A percentile compares a stretch with the other conserved stretches of the same genome.
Conservation (phyloP, 1,140 invertebrate genomes). For the Telenomus remus region DNA sequence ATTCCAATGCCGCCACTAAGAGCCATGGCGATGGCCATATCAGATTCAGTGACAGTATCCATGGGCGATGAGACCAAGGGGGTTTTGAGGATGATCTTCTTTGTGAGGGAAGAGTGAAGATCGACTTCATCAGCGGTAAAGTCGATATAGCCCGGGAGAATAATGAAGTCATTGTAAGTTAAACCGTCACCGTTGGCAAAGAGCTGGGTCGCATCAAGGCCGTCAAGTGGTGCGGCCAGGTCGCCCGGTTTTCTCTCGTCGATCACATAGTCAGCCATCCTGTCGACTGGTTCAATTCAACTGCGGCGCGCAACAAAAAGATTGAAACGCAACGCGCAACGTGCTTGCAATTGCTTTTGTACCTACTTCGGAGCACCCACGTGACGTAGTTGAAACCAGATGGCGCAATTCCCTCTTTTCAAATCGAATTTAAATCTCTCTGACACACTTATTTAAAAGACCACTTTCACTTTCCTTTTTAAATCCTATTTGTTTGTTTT, state of each 20-base stretch:
- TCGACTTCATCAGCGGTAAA: slow-evolving; percentile 96
- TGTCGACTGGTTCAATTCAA: not conserved
- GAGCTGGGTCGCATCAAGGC: slow-evolving; percentile 85
- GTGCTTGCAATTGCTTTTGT: too few species aligned
- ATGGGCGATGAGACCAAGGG: slow-evolving; percentile 98
- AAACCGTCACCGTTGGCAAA: slow-evolving; percentile 91
- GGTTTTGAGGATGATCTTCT: slow-evolving; percentile 91
- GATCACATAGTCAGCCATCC: slow-evolving; percentile 24
- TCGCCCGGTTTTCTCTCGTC: slow-evolving; percentile 7
- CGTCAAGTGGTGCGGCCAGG: slow-evolving; percentile 78
- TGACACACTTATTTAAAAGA: too few species aligned
- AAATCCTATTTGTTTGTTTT: too few species aligned
- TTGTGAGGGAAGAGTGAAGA: slow-evolving; percentile 91
- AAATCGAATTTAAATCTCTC: too few species aligned
- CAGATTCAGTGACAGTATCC: slow-evolving; percentile 99
- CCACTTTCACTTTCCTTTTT: too few species aligned
- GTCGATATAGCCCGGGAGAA: slow-evolving; percentile 97
- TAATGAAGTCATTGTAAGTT: slow-evolving; percentile 97
- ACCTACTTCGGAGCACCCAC: too few species aligned
- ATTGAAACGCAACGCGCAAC: too few species aligned
- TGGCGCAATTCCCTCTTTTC: too few species aligned
- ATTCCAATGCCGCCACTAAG: slow-evolving; percentile 96
- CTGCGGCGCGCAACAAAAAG: too few species aligned
- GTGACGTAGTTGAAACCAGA: too few species aligned
- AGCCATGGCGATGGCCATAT: slow-evolving; percentile 99